Evolutionary conservation across 2,888 invertebrate genomes (phyloP), one percentile per base, ranked within the genome.

Genomic region (Papilio demoleus): DNA sequence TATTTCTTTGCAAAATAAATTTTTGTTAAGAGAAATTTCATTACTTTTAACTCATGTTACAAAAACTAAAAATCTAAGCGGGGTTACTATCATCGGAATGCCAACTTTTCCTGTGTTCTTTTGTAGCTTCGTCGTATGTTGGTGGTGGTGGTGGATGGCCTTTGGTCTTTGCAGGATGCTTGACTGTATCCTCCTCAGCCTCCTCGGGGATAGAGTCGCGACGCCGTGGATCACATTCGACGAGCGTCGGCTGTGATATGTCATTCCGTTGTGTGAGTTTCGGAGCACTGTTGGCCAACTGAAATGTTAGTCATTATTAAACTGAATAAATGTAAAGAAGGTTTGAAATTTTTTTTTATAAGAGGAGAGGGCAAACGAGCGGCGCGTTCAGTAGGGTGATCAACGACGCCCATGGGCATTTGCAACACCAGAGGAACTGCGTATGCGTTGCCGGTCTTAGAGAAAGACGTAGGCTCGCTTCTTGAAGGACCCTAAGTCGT

Each of bases 181-280:
- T 84, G 34, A 85, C 76, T 3, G 83, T 77, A 0, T 93, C 93
- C 72, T 93, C 93, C 61, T 93, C 93, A 0, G 89, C 89, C 76
- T 95, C 95, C 77, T 95, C 95, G 0, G 94, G 94, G 67, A 95
- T 95, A n/a, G 94, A 94, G 79, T 94, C 94, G 11, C 94, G 89
- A 8, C 94, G 92, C 4, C 92, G 82, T 0, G 84, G 87, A 77
- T 94, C 94, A 84, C 93, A 94, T 75, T 94, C 92, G 8, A 93
- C 92, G 24, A 94, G 92, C 31, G 89, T 92, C 4, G 94, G 94
- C 70, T 94, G 94, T 0, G 94, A 94, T 77, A 94, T 94, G 76
- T 94, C 94, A 82, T 94, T 94, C 0, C 90, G 80, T 77, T 93
- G 93, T 62, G 93, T 93, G 71, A 94, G 84, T 81, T 94, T 94